These are phyloP conservation scores for Temnothorax ravouxi DNA, from an alignment of 2,888 invertebrate species.

Conservation along the genomic window DNA sequence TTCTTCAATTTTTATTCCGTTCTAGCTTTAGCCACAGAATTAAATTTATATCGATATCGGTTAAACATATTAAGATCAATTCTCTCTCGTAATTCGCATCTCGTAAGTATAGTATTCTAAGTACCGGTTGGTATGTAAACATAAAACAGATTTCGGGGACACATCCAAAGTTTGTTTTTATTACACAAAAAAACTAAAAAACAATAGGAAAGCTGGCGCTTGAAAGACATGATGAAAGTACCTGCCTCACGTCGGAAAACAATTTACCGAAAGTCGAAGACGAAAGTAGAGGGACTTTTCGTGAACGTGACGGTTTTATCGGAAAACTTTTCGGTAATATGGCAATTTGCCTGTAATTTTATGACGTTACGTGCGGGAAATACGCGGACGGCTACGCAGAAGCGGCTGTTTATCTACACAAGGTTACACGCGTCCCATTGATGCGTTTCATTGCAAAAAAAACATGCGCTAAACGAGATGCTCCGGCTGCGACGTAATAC, in stretches of 20 bases:
- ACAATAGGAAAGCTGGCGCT: background rate
- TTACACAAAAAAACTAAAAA: background rate
- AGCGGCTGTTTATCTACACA: background rate
- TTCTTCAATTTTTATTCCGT: background rate
- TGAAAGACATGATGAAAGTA: background rate
- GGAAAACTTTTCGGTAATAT: constrained; percentile 25
- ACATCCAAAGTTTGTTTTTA: background rate
- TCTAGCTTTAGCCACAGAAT: background rate
- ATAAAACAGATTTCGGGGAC: background rate
- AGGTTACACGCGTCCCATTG: background rate
- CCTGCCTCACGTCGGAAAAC: background rate
- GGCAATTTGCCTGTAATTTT: constrained; percentile 42
- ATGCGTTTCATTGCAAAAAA: background rate
- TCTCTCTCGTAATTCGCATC: background rate
- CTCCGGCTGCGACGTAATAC: background rate
- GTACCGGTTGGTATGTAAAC: background rate
- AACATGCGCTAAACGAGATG: background rate
- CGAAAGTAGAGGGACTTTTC: background rate
- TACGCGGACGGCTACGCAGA: background rate
- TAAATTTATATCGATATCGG: background rate
- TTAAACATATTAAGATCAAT: background rate
- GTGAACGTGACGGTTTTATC: constrained; percentile 33
- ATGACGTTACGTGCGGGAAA: constrained; percentile 30
- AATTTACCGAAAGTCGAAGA: constrained; percentile 28
- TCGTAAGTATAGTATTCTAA: background rate